Base-by-base conservation (phyloP, 2,797 vertebrate species). In the Cyprinodon diabolis region DNA sequence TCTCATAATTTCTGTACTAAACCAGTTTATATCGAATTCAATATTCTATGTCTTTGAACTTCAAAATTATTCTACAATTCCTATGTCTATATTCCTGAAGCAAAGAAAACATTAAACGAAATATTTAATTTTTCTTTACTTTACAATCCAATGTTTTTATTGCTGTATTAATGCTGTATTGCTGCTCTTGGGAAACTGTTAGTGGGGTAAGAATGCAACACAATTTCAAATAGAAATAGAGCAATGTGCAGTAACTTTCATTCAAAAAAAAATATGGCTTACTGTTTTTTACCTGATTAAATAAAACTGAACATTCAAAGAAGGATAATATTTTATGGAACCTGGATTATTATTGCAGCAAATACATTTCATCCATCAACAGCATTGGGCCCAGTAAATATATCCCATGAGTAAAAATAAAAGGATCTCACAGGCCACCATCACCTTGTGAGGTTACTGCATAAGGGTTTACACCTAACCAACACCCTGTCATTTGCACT, bases 401-500 rank as follows among this genome's bases (percentile, higher is more conserved):
- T 17, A 13, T 35, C 35, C 7, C 11, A 30, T 57, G 35, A 8
- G 54, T 45, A 45, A 57, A 47, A 19, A n/a, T 69, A 10, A 43
- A 23, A 13, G 43, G 15, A 30, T 35, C 25, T 70, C 13, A 57
- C 10, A 58, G 56, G 43, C 11, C 51, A 40, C 51, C 49, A 65
- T 49, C 51, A 45, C 30, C 66, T 57, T 21, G 17, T 43, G 66
- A 55, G 57, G 57, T 48, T 37, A 57, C 35, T 21, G 35, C 58
- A 71, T 57, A 15, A 37, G 11, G 13, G 47, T 49, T 63, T 82
- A 69, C 23, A 68, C 35, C 17, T 17, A 23, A 52, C 40, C 45
- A 21, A 66, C 14, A 23, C 37, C 67, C 63, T 76, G 4, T 76
- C 56, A 73, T 76, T 66, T 71, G 23, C 30, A 21, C 35, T 48